Base-by-base conservation (phyloP, 2,113 vertebrate species). In the Corvus cornix region DNA sequence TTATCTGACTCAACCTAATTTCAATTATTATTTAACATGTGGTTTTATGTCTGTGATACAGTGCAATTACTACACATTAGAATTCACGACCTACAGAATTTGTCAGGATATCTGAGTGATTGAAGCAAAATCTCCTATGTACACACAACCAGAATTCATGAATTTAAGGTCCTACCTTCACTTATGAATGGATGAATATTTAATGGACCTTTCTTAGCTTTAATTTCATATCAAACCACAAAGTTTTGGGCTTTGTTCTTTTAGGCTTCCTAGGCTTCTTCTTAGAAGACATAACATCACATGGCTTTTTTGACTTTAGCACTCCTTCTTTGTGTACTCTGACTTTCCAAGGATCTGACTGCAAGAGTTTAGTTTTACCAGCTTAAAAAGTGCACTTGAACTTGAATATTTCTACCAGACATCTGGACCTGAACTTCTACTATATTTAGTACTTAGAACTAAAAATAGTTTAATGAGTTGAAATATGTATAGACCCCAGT, bases 251-350 rank as follows among this genome's bases (percentile, higher is more conserved):
- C 16, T 74, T 92, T 80, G 10, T 62, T 6, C 13, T 87, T 59
- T 58, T 43, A 68, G 33, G 23, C 26, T 82, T 52, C 13, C 5
- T 30, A 55, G 24, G 9, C 24, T 88, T 8, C 28, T 59, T 67
- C 35, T 64, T 20, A 4, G 43, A 82, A 72, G 33, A 58, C 0
- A 0, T 58, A 39, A 48, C 6, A 39, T 43, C 10, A 21, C 0
- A 0, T 66, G 20, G 5, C 5, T 52, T 44, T 62, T 91, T 77
- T 87, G 7, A 60, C 16, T 90, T 72, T 17, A 28, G 37, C 52
- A 9, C 13, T 76, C 30, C 2, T 3, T 18, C 19, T 56, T 37
- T 60, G 19, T 53, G 13, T 48, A 30, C n/a, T 72, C 49, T 68
- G 33, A 63, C 27, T 87, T 93, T 62, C 49, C 37, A 60, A 75